Conservation (phyloP, 2,113 vertebrate genomes). For the Mixornis gularis region DNA sequence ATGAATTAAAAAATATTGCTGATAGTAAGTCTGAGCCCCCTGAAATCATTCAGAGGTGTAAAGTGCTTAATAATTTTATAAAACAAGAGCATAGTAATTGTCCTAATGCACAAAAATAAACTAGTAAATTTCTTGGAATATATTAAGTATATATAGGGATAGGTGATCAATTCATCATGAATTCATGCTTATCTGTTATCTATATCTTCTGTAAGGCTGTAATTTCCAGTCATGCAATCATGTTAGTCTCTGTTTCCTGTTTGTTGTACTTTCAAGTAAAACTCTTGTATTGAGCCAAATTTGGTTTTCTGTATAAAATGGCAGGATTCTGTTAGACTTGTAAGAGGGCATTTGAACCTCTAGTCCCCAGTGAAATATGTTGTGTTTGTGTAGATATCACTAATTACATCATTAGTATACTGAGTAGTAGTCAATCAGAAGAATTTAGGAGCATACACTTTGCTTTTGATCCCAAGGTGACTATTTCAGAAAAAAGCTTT, state of each 20-base stretch:
- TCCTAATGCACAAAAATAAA: background rate
- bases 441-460: background rate
- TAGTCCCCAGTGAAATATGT: background rate
- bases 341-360: background rate
- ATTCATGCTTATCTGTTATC: background rate
- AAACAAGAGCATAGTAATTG: background rate
- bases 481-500: background rate
- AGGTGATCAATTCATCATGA: background rate
- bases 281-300: background rate
- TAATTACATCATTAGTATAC: background rate
- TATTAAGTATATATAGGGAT: background rate
- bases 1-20: background rate
- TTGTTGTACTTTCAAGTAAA: background rate
- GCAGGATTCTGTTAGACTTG: background rate
- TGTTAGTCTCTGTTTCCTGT: background rate
- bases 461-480: background rate
- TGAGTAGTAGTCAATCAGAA: background rate
- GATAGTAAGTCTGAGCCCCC: background rate
- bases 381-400: background rate
- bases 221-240: background rate
- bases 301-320: background rate
- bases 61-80: background rate
- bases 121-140: background rate
- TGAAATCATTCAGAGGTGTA: background rate
- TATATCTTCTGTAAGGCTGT: background rate